phyloP scores from a whole-genome alignment of 2,888 invertebrate species.

The Mayetiola destructor region DNA sequence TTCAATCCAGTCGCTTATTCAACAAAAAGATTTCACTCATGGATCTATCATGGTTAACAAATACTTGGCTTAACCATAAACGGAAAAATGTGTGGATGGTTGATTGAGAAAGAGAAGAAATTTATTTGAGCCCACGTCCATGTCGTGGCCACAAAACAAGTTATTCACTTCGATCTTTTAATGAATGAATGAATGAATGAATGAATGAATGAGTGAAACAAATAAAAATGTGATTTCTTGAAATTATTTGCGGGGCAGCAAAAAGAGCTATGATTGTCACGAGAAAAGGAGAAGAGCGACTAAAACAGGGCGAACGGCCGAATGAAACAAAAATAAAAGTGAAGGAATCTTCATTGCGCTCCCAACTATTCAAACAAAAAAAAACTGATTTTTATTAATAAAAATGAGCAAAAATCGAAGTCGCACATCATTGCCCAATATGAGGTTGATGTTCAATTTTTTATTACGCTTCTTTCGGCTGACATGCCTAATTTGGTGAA shows the following conservation, averaged over 20 bases:
- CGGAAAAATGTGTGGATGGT: constrained; percentile 13
- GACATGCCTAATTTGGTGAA: not conserved
- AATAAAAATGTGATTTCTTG: too few species aligned
- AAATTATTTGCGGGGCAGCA: too few species aligned
- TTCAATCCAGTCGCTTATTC: too few species aligned
- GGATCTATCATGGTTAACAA: constrained; percentile 6
- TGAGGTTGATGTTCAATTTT: constrained; percentile 6
- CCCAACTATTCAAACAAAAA: too few species aligned
- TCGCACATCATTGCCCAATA: too few species aligned
- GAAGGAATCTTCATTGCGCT: not conserved
- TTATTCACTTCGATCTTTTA: not conserved
- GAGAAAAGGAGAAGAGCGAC: not conserved
- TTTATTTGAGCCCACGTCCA: constrained; percentile 11
- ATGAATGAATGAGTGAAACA: too few species aligned
- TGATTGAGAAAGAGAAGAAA: not conserved
- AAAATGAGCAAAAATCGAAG: too few species aligned
- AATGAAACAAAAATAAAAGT: not conserved
- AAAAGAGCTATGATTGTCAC: not conserved
- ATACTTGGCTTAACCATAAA: constrained; percentile 6
- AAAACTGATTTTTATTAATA: too few species aligned
- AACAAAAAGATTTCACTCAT: too few species aligned
- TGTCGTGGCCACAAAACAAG: not conserved
- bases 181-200: constrained; percentile 5
- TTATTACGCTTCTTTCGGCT: not conserved
- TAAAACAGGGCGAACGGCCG: not conserved